Evolutionary conservation across 2,113 vertebrate genomes (phyloP).

Genomic region (Phoxinus phoxinus): DNA sequence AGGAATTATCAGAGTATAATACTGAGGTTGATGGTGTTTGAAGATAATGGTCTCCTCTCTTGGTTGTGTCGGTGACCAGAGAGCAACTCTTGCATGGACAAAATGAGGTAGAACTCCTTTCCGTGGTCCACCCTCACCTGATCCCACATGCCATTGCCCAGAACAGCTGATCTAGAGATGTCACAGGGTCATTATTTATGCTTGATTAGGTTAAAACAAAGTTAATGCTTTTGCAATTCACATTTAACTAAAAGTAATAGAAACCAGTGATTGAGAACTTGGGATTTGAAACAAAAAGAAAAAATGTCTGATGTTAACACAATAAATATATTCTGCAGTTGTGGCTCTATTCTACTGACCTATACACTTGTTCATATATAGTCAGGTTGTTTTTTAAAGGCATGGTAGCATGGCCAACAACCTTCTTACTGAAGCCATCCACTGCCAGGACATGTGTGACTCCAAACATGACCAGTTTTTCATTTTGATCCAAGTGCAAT

Average conservation of each 20-base stretch:
- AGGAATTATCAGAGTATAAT: too few species aligned
- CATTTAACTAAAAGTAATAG: neutral
- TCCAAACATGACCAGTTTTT: neutral
- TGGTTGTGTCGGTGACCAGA: neutral
- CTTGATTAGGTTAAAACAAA: neutral
- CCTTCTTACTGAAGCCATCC: too few species aligned
- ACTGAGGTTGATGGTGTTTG: too few species aligned
- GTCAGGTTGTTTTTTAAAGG: too few species aligned
- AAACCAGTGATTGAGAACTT: slow-evolving; percentile 9
- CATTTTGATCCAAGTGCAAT: slow-evolving; percentile 32
- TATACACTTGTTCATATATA: too few species aligned
- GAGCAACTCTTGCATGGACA: slow-evolving; percentile 18
- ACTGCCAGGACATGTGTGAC: too few species aligned
- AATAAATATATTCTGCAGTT: neutral
- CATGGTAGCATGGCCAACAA: too few species aligned
- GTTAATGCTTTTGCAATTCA: too few species aligned
- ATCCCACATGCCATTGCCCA: slow-evolving; percentile 15
- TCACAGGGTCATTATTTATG: neutral
- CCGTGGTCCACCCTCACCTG: neutral
- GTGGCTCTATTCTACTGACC: too few species aligned
- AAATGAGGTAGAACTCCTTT: neutral
- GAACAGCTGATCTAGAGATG: slow-evolving; percentile 1
- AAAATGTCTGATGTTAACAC: neutral
- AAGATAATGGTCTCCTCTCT: too few species aligned
- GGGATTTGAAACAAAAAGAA: neutral